Evolutionary conservation across 2,113 vertebrate genomes (phyloP).

Genomic region (Pomatostomus ruficeps): DNA sequence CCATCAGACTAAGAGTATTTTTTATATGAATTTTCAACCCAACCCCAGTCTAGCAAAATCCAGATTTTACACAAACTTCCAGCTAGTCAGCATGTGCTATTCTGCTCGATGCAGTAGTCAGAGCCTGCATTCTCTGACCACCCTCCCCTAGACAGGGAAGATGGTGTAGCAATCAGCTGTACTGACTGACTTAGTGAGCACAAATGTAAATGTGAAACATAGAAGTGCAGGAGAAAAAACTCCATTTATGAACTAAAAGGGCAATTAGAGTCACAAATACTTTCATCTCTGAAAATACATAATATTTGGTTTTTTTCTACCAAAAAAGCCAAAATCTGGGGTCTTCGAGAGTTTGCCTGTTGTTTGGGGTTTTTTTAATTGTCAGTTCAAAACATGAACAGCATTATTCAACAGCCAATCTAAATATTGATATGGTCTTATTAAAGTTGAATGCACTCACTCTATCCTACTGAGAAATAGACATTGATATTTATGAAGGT

Average conservation of each 20-base stretch:
- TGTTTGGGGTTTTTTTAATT: accelerated
- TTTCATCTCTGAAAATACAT: neutral
- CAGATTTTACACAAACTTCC: neutral
- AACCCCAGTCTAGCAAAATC: neutral
- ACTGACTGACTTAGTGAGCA: neutral
- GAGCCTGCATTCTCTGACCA: neutral
- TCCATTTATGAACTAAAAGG: neutral
- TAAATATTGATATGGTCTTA: neutral
- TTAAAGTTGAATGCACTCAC: neutral
- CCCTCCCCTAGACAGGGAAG: neutral
- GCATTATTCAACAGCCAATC: neutral
- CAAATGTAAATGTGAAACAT: neutral
- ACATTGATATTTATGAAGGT: neutral
- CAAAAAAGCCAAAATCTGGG: accelerated
- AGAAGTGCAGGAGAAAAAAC: neutral
- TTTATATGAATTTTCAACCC: neutral
- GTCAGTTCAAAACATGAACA: neutral
- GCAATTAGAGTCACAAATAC: neutral
- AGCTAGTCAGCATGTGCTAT: neutral
- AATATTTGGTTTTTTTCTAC: accelerated
- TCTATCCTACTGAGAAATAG: neutral
- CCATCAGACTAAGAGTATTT: neutral
- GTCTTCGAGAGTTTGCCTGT: accelerated
- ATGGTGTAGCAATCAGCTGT: neutral
- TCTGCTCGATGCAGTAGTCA: neutral